Evolutionary conservation across 1,140 invertebrate species (phyloP).

Genomic region (Epicauta chinensis): DNA sequence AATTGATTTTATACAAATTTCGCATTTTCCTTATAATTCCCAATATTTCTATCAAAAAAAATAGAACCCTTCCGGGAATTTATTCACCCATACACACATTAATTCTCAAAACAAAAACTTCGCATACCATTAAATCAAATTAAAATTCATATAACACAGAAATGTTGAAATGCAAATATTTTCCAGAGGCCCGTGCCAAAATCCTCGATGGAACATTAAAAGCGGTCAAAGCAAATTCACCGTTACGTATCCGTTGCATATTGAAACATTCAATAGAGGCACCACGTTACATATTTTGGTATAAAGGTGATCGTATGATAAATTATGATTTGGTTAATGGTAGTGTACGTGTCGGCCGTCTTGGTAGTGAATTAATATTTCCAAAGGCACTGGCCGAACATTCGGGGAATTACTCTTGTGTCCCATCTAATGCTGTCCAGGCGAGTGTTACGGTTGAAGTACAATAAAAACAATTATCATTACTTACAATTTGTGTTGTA

Average conservation of each 20-base stretch:
- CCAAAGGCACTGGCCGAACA: conserved; percentile 48
- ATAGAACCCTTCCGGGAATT: no score
- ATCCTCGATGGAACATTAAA: conserved; percentile 66
- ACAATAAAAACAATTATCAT: not conserved
- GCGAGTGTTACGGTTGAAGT: conserved; percentile 51
- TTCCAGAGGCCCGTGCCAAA: conserved; percentile 61
- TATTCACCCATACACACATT: no score
- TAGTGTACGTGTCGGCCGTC: conserved; percentile 47
- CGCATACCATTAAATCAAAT: no score
- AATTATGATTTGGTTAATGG: conserved; percentile 70
- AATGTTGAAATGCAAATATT: no score
- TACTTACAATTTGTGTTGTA: no score
- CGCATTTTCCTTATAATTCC: no score
- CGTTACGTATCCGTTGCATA: conserved; percentile 63
- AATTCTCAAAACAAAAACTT: no score
- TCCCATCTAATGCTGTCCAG: conserved; percentile 50
- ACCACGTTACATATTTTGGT: conserved; percentile 76
- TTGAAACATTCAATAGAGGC: conserved; percentile 60
- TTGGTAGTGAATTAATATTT: conserved; percentile 52
- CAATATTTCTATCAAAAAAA: no score
- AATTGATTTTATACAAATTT: no score
- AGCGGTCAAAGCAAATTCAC: conserved; percentile 64
- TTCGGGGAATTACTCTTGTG: conserved; percentile 57
- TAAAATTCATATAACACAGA: no score
- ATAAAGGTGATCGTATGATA: conserved; percentile 65